Evolutionary conservation across 2,888 invertebrate genomes (phyloP), one percentile per base, ranked within the genome.

Genomic region (Epicampocera succincta): DNA sequence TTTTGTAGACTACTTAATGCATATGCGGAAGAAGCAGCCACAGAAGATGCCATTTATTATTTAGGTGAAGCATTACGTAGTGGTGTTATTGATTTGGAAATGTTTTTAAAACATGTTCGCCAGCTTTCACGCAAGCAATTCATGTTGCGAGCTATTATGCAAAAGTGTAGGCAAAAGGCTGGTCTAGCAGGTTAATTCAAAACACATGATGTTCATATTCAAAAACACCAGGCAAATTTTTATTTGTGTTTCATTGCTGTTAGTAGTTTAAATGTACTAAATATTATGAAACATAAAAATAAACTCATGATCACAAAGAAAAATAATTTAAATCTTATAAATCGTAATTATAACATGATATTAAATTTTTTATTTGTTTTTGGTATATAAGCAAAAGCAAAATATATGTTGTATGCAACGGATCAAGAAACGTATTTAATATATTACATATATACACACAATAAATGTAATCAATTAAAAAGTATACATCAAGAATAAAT

Each of bases 11-110:
- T 99, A 88, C 91, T 99, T 81, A 97, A 96, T 91, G 95, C 98
- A 52, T 99, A 97, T 92, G 98, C 98, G 63, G 98, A 99, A 91
- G 99, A 99, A 92, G 98, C 99, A 83, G 98, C 99, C 15, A 94
- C 97, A 68, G 99, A 99, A 92, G 99, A 99, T 93, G 97, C 98
- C 81, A 98, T 99, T 89, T 99, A 99, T 91, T 98, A 98, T 90
- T 94, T 99, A 92, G 98, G 98, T 9, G 98, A 99, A 92, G 98
- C 98, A 11, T 91, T 99, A 80, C 93, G 98, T 84, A 95, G 96
- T 86, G 95, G 96, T 82, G 97, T 97, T 8, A 97, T 99, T 88
- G 98, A 98, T 92, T 92, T 99, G 87, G 99, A 99, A 89, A 96
- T 96, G 71, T 99, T 99, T 92, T 93, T 99, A 87, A 98, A 98